phyloP scores from a whole-genome alignment of 2,113 vertebrate genomes.

The Myotis davidii region DNA sequence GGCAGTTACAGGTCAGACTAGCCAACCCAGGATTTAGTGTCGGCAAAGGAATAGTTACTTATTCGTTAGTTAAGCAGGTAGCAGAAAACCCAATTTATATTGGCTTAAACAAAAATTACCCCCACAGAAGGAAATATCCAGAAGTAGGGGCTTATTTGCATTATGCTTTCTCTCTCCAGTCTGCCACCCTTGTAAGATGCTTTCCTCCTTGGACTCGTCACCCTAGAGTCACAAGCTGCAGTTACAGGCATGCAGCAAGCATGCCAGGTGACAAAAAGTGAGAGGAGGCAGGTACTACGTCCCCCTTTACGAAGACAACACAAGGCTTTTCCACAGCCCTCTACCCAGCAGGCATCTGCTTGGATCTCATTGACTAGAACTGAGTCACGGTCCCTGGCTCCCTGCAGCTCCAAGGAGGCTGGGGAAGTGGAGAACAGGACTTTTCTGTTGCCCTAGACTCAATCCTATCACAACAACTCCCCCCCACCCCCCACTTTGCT shows the following conservation, averaged over 20 bases:
- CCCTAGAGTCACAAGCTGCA: neutral
- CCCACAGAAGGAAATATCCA: neutral
- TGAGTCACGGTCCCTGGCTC: accelerated
- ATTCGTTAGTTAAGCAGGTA: neutral
- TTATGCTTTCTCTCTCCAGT: neutral
- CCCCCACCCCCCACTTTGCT: neutral
- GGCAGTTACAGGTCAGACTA: neutral
- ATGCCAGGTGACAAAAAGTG: neutral
- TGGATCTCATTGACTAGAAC: neutral
- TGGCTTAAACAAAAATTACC: neutral
- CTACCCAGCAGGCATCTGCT: neutral
- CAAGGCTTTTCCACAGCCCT: neutral
- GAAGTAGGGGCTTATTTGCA: neutral
- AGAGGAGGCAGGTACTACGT: neutral
- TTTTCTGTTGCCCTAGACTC: neutral
- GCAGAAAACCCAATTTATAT: neutral
- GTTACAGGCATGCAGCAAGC: neutral
- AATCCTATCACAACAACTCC: neutral
- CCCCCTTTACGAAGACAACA: neutral
- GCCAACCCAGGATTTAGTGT: neutral
- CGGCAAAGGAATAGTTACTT: neutral
- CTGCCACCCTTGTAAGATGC: neutral
- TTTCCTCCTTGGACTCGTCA: neutral
- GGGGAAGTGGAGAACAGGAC: neutral
- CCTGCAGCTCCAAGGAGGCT: neutral